A percentile compares a stretch with the other conserved stretches of the same genome.
phyloP scores from a whole-genome alignment of 2,113 vertebrate genomes.

The Rhea americana region DNA sequence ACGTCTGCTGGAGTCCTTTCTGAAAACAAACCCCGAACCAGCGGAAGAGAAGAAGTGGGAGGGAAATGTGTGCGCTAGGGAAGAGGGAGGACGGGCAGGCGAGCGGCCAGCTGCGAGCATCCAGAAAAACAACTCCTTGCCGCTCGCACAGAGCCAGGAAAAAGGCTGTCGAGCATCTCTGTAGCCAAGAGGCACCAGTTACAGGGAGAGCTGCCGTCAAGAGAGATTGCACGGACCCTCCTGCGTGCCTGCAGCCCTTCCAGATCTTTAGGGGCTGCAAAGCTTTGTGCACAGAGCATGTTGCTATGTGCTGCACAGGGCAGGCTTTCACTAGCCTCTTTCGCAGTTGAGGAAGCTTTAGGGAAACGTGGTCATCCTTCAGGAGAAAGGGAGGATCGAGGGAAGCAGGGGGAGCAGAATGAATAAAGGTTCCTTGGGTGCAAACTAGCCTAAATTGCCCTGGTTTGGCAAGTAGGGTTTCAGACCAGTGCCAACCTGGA shows the following conservation, averaged over 20 bases:
- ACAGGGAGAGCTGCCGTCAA: background rate
- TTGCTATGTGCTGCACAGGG: rapidly evolving
- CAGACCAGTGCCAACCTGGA: background rate
- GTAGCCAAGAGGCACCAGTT: background rate
- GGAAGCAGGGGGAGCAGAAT: background rate
- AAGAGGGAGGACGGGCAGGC: background rate
- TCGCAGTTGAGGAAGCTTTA: rapidly evolving
- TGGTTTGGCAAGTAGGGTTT: rapidly evolving
- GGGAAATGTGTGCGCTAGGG: background rate
- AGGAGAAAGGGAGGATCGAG: background rate
- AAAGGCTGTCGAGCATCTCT: constrained; percentile 33
- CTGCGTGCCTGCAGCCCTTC: background rate
- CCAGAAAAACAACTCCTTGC: constrained; percentile 41
- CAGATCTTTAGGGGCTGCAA: background rate
- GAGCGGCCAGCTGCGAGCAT: background rate
- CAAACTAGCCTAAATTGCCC: background rate
- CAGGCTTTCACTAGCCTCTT: background rate
- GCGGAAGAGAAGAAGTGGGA: background rate
- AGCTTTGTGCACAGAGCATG: rapidly evolving
- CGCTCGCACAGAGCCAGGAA: constrained; percentile 5
- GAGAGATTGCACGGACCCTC: rapidly evolving
- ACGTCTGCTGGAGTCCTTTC: background rate
- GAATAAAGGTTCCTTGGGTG: rapidly evolving
- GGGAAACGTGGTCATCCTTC: rapidly evolving
- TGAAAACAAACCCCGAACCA: background rate